Evolutionary conservation across 2,797 vertebrate genomes (phyloP).

Genomic region (Cephalopachus bancanus): DNA sequence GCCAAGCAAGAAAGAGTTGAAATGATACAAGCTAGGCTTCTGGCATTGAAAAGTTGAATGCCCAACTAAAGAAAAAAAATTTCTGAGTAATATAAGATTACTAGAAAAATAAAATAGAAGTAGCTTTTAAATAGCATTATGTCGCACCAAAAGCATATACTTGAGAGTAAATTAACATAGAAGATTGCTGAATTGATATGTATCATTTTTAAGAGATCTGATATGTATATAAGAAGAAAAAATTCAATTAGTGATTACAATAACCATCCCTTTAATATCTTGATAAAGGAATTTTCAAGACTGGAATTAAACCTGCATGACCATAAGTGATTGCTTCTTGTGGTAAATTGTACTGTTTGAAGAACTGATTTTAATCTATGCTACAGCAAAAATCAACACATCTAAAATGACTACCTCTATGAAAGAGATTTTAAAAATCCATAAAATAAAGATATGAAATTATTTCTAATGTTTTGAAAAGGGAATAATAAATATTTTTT

Average conservation of each 20-base stretch:
- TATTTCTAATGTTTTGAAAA: not conserved
- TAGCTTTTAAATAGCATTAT: conserved; percentile 22
- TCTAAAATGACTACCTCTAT: no score
- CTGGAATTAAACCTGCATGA: not conserved
- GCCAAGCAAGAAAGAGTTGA: not conserved
- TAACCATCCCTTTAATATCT: not conserved
- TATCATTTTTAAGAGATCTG: not conserved
- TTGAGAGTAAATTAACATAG: conserved; percentile 11
- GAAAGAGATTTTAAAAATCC: not conserved
- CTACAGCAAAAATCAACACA: not conserved
- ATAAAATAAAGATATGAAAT: not conserved
- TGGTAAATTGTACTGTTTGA: not conserved
- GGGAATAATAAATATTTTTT: not conserved
- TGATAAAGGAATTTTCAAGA: not conserved
- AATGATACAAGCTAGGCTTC: not conserved
- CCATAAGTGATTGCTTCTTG: not conserved
- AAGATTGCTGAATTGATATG: not conserved
- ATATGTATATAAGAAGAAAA: not conserved
- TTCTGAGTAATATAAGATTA: not conserved
- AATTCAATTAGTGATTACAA: not conserved
- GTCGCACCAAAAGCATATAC: not conserved
- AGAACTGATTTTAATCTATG: not conserved
- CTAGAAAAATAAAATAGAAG: not conserved
- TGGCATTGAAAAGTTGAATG: not conserved
- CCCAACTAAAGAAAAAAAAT: not conserved